Evolutionary conservation across 2,113 vertebrate species (phyloP).

Genomic region (Acrocephalus arundinaceus): DNA sequence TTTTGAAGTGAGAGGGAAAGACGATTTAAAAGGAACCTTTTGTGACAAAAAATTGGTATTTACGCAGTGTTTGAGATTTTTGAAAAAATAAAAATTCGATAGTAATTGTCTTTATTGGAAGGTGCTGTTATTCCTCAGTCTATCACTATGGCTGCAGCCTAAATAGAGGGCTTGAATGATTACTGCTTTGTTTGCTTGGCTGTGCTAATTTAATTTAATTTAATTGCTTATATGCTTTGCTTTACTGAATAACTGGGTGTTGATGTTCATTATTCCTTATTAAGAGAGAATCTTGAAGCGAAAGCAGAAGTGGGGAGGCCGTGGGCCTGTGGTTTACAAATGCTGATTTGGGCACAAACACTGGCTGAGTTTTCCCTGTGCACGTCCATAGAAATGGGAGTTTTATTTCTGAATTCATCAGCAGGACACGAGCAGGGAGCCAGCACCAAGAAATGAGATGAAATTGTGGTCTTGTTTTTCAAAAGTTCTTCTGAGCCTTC

Average conservation of each 20-base stretch:
- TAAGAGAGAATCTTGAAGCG: slow-evolving; percentile 65
- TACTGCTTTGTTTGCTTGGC: slow-evolving; percentile 72
- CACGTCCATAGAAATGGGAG: too few relatives aligned
- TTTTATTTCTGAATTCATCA: too few relatives aligned
- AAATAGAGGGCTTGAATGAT: slow-evolving; percentile 64
- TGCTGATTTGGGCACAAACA: neutral
- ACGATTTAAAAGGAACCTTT: neutral
- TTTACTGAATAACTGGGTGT: slow-evolving; percentile 77
- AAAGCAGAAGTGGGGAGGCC: slow-evolving; percentile 65
- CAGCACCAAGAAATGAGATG: too few relatives aligned
- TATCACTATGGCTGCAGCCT: slow-evolving; percentile 59
- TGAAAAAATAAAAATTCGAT: slow-evolving; percentile 51
- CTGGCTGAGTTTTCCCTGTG: neutral
- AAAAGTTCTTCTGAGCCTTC: too few relatives aligned
- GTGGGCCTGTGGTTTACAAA: neutral
- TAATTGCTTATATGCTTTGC: slow-evolving; percentile 71
- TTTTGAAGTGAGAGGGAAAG: slow-evolving; percentile 31
- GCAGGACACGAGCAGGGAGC: too few relatives aligned
- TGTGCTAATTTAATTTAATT: slow-evolving; percentile 78
- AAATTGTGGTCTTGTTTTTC: too few relatives aligned
- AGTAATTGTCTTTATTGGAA: slow-evolving; percentile 59
- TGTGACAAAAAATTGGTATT: neutral
- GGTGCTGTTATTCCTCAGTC: slow-evolving; percentile 42
- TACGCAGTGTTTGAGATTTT: slow-evolving; percentile 14
- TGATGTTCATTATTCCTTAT: slow-evolving; percentile 75